Evolutionary conservation across 2,113 vertebrate species (phyloP).

Genomic region (Eulemur rufifrons): DNA sequence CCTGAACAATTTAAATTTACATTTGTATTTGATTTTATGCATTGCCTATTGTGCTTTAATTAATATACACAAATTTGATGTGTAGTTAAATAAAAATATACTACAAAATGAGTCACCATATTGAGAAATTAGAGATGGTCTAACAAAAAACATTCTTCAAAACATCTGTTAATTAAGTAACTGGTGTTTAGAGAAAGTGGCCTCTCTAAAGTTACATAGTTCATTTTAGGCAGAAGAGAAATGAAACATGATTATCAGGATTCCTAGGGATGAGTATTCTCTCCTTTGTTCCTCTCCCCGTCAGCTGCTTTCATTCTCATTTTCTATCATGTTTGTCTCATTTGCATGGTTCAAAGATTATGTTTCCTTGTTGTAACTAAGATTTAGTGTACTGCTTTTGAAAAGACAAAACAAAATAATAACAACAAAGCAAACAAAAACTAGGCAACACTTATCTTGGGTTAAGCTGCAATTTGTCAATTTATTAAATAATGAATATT

Average conservation of each 20-base stretch:
- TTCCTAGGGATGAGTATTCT: background rate
- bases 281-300: background rate
- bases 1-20: background rate
- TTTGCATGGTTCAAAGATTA: conserved; percentile 63
- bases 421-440: background rate
- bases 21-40: background rate
- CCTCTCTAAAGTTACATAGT: background rate
- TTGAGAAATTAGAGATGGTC: background rate
- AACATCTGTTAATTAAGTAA: background rate
- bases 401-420: background rate
- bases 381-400: background rate
- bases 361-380: conserved; percentile 48
- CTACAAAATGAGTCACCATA: background rate
- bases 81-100: background rate
- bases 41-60: background rate
- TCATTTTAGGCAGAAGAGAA: background rate
- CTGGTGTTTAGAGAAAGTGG: background rate
- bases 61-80: background rate
- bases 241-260: background rate
- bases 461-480: background rate
- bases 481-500: background rate
- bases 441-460: background rate
- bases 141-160: conserved; percentile 5
- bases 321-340: conserved; percentile 60
- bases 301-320: conserved; percentile 61